These are phyloP conservation scores for Eumaeus atala DNA, from an alignment of 1,140 invertebrate genomes.

Conservation along the genomic window DNA sequence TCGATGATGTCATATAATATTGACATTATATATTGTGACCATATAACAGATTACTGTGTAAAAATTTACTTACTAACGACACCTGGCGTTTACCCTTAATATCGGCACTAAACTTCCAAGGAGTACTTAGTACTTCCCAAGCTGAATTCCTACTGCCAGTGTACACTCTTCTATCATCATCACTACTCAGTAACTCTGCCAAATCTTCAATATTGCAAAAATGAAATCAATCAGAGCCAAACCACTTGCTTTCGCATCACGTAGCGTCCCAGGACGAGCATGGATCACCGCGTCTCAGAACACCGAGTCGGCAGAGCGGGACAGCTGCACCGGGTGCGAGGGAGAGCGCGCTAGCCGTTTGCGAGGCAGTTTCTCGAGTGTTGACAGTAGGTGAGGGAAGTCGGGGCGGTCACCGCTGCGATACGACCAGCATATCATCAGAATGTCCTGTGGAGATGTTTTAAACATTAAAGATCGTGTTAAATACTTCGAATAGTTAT, in stretches of 20 bases:
- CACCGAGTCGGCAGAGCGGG: constrained; percentile 92
- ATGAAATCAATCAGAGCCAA: neutral
- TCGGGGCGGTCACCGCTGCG: constrained; percentile 88
- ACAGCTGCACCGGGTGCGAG: constrained; percentile 96
- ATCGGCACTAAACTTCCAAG: too few species aligned
- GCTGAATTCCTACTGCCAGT: too few species aligned
- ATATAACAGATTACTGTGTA: too few species aligned
- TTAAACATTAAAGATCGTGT: neutral
- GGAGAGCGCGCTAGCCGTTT: constrained; percentile 96
- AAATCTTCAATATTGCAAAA: too few species aligned
- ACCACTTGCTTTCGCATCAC: neutral
- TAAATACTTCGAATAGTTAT: neutral
- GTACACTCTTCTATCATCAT: too few species aligned
- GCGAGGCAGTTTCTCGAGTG: constrained; percentile 92
- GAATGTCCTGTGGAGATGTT: constrained; percentile 84
- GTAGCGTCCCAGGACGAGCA: constrained; percentile 24
- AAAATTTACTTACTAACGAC: too few species aligned
- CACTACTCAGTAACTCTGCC: too few species aligned
- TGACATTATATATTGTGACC: too few species aligned
- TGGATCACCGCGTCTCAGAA: constrained; percentile 76
- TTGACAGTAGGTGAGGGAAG: constrained; percentile 88
- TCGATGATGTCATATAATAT: too few species aligned
- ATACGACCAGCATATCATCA: constrained; percentile 97
- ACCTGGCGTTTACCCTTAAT: too few species aligned
- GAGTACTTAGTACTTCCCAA: too few species aligned